Base-by-base conservation (phyloP, 2,888 invertebrate species). In the Dolomedes plantarius region DNA sequence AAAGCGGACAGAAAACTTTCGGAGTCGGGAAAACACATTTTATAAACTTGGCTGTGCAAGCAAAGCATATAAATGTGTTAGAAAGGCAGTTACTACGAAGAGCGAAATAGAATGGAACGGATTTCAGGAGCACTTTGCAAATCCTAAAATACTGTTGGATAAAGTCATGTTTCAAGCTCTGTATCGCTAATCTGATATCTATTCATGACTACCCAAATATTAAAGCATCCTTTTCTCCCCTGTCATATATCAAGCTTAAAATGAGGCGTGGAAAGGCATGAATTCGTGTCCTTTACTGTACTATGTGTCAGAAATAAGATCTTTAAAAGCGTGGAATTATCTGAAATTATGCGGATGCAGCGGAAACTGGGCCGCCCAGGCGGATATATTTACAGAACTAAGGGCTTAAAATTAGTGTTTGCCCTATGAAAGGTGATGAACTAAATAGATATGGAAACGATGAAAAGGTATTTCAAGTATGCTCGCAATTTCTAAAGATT, bases 151-250 rank as follows among this genome's bases (percentile, higher is more conserved):
- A 13, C 41, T n/a, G 16, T 23, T 23, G 2, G 23, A 56, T 23
- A 23, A 56, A 56, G 19, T 23, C 23, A 56, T 56, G 56, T 5
- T 56, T 23, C 23, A 1, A 3, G 3, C 56, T 23, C 56, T 56
- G 1, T 56, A 11, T 23, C 2, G 56, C 56, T 56, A 56, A 56
- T 56, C 19, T 56, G 56, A 56, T 56, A 56, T 56, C 23, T 23
- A 56, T 56, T 56, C 56, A 56, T 23, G 56, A 23, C 23, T 23
- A 23, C 6, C 5, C 19, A 23, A 56, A 56, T 23, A 56, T 56
- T 56, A 56, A 56, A 56, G 56, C 23, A 11, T 56, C 56, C 56
- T 56, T 56, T 56, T 56, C 56, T 56, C 56, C 23, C 56, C 23
- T 56, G 56, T 23, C 56, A 56, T 56, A 56, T 23, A 56, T 56